These are phyloP conservation scores for Phalacrocorax aristotelis DNA, from an alignment of 2,113 vertebrate genomes.

Conservation along the genomic window DNA sequence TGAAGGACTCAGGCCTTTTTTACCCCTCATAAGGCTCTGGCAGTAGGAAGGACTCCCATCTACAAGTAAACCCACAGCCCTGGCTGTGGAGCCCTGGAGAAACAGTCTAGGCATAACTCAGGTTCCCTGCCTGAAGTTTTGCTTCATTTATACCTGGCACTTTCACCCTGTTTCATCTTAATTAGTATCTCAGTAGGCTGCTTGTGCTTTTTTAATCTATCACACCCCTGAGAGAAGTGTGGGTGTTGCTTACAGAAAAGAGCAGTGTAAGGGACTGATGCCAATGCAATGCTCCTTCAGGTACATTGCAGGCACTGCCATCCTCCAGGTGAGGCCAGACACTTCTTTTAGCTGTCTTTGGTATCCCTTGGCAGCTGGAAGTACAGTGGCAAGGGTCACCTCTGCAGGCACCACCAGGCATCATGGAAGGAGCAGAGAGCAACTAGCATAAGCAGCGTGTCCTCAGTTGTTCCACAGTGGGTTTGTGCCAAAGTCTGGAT, in stretches of 20 bases:
- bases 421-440: background rate
- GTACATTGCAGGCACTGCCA: rapidly evolving
- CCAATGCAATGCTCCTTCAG: background rate
- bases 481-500: background rate
- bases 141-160: background rate
- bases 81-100: no score
- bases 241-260: background rate
- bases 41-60: background rate
- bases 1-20: background rate
- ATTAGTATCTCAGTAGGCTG: background rate
- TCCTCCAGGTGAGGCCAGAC: background rate
- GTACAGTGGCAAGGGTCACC: rapidly evolving
- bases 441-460: background rate
- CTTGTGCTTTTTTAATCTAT: background rate
- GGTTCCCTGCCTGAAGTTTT: background rate
- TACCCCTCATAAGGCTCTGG: rapidly evolving
- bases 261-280: background rate
- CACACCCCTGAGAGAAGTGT: background rate
- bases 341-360: background rate
- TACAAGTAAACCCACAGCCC: background rate
- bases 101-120: background rate
- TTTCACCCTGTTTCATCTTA: background rate
- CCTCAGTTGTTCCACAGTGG: background rate
- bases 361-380: background rate
- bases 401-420: background rate